Conservation (phyloP, 2,797 vertebrate genomes). For the Moxostoma hubbsi region DNA sequence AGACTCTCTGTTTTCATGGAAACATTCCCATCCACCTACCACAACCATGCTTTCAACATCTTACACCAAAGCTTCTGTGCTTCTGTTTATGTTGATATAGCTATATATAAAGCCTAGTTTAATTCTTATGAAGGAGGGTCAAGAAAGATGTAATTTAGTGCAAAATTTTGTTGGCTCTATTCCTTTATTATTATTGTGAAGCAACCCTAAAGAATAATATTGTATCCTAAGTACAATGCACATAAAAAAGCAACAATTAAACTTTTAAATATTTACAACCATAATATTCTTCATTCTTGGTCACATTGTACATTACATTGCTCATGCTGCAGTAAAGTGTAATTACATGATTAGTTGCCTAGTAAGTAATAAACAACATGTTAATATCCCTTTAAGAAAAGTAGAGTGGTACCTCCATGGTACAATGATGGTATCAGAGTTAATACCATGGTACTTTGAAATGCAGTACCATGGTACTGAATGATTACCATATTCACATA, state of each 20-base stretch:
- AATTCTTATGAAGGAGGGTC: background rate
- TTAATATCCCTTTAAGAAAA: background rate
- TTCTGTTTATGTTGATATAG: background rate
- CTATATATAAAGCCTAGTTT: background rate
- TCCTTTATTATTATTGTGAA: background rate
- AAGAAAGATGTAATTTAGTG: background rate
- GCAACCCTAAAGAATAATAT: background rate
- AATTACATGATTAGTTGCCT: too few relatives aligned
- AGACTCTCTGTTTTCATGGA: constrained; percentile 61
- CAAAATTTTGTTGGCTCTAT: background rate
- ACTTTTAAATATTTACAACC: background rate
- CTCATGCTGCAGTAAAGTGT: too few relatives aligned
- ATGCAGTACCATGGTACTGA: too few relatives aligned
- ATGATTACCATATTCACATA: background rate
- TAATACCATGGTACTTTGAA: background rate
- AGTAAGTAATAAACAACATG: too few relatives aligned
- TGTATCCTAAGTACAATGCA: background rate
- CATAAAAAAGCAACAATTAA: background rate
- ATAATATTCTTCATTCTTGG: background rate
- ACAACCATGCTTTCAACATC: background rate
- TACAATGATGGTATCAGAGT: background rate
- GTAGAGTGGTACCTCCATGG: background rate
- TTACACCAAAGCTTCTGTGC: background rate
- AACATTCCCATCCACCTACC: constrained; percentile 34
- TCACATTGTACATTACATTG: too few relatives aligned